These are phyloP conservation scores for Macaria liturata DNA, from an alignment of 2,888 invertebrate species.

Conservation along the genomic window DNA sequence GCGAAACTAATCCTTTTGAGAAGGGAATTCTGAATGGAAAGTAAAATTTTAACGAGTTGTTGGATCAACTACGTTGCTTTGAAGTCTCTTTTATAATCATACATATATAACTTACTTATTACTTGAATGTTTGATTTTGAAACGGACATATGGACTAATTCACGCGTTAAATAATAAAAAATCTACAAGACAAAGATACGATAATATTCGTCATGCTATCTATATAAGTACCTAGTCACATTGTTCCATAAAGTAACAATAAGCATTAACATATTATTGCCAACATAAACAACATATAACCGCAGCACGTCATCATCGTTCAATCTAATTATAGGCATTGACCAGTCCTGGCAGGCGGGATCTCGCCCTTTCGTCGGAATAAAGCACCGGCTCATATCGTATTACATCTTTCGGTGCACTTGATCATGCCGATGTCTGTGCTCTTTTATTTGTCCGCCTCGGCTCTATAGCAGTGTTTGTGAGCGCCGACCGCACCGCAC, in stretches of 20 bases:
- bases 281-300: slow-evolving; percentile 28
- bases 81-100: background rate
- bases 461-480: slow-evolving; percentile 67
- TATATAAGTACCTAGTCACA: slow-evolving; percentile 1
- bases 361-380: slow-evolving; percentile 45
- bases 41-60: slow-evolving; percentile 30
- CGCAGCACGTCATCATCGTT: slow-evolving; percentile 42
- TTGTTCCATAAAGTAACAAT: slow-evolving; percentile 31
- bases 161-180: no score
- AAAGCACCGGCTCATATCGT: slow-evolving; percentile 69
- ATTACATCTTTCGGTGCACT: slow-evolving; percentile 76
- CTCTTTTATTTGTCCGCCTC: slow-evolving; percentile 66
- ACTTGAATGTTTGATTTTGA: no score
- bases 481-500: slow-evolving; percentile 60
- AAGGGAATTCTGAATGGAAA: slow-evolving; percentile 31
- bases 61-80: slow-evolving; percentile 20
- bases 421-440: slow-evolving; percentile 75
- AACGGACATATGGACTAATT: no score
- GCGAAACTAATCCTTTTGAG: slow-evolving; percentile 31
- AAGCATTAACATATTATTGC: slow-evolving; percentile 33
- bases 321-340: slow-evolving; percentile 65
- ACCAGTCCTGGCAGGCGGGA: slow-evolving; percentile 38
- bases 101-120: no score
- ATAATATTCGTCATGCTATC: background rate
- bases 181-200: no score